A percentile compares a stretch with the other conserved stretches of the same genome.
These are phyloP conservation scores for Phania funesta DNA, from an alignment of 2,888 invertebrate genomes.

Conservation along the genomic window DNA sequence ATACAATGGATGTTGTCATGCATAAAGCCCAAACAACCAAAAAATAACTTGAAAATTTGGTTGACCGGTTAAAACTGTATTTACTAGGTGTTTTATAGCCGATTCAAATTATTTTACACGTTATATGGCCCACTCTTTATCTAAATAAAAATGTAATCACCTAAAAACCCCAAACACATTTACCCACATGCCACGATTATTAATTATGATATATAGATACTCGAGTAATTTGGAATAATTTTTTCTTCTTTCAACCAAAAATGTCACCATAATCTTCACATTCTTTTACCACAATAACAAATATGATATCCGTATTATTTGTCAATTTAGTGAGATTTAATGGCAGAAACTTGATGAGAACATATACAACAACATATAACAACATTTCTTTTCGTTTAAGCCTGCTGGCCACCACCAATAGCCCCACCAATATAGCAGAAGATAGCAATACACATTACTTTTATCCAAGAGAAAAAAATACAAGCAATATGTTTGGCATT, in stretches of 20 bases:
- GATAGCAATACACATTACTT: neutral
- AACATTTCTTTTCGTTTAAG: neutral
- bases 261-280: neutral
- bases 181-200: too few relatives aligned
- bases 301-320: constrained; percentile 10
- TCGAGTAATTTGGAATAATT: neutral
- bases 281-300: neutral
- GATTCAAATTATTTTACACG: too few relatives aligned
- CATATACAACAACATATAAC: neutral
- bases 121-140: too few relatives aligned
- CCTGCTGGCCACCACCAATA: constrained; percentile 8
- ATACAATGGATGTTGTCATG: too few relatives aligned
- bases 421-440: neutral
- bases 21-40: too few relatives aligned
- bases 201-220: neutral
- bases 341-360: constrained; percentile 8
- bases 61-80: too few relatives aligned
- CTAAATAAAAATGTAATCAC: too few relatives aligned
- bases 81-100: too few relatives aligned
- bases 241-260: neutral
- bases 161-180: too few relatives aligned
- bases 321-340: constrained; percentile 37
- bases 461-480: neutral
- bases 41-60: too few relatives aligned
- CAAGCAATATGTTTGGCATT: too few relatives aligned